A percentile compares a stretch with the other conserved stretches of the same genome.
Evolutionary conservation across 2,113 vertebrate genomes (phyloP).

Genomic region (Chrysochloris asiatica): DNA sequence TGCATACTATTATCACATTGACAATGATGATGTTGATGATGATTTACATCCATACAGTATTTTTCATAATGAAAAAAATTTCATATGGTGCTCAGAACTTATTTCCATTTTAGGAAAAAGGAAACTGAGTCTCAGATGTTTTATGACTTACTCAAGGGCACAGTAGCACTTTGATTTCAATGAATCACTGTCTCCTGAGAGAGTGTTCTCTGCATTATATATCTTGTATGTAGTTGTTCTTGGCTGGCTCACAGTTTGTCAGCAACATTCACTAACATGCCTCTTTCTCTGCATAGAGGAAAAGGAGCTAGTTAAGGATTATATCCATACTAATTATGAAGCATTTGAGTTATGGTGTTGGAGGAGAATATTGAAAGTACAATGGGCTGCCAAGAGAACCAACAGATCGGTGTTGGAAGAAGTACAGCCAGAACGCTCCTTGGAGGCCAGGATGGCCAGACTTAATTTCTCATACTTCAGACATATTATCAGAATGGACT

Average conservation of each 20-base stretch:
- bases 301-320: constrained; percentile 1
- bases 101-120: background rate
- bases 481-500: too few species aligned
- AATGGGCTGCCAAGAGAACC: too few species aligned
- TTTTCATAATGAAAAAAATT: background rate
- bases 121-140: background rate
- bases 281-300: background rate
- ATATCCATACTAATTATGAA: constrained; percentile 22
- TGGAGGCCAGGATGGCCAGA: too few species aligned
- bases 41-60: background rate
- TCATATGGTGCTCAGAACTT: background rate
- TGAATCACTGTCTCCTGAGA: background rate
- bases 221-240: fast-evolving
- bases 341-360: too few species aligned
- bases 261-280: fast-evolving
- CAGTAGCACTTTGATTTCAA: background rate
- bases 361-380: too few species aligned
- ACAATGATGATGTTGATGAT: background rate
- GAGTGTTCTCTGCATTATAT: fast-evolving
- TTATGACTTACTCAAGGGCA: background rate
- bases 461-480: too few species aligned
- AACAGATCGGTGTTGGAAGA: too few species aligned
- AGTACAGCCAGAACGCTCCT: too few species aligned
- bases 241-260: background rate
- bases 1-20: background rate